Evolutionary conservation across 2,113 vertebrate genomes (phyloP), one percentile per base, ranked within the genome.

Genomic region (Anoura caudifer): DNA sequence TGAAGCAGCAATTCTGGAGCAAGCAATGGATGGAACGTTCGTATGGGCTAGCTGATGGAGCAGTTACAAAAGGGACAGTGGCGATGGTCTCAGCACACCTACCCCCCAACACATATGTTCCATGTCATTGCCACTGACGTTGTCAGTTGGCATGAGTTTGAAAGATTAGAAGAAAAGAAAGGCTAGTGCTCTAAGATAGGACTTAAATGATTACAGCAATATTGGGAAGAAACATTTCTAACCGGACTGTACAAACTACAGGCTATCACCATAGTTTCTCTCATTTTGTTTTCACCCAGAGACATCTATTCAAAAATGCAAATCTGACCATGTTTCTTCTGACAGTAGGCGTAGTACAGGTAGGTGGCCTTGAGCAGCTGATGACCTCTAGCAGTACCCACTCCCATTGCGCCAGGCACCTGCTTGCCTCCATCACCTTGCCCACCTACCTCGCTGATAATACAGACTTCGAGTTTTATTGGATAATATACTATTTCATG

Each of bases 381-480:
- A 38, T 33, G 45, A 33, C 28, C 73, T 88, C 69, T 2, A 6
- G 31, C 9, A 4, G 1, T 19, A 70, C 56, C 56, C 83, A 9
- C 54, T 79, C 22, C 33, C 28, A 15, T 45, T 0, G 3, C 2
- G 2, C 19, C 43, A 45, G 38, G 28, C 1, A 10, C 5, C 31
- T 83, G 38, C 26, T 76, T 50, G 19, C 14, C 10, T 72, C 59
- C 26, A 5, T 50, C 41, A 16, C 10, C 52, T 80, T 3, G 0
- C 26, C 56, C 24, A 24, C 36, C 2, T 24, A 83, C 96, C 67
- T 84, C 3, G 0, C 20, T 33, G 92, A 36, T 72, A 86, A 75
- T 77, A 94, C 93, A 76, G 67, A 94, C 95, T 96, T 95, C 54
- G 36, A 85, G 94, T 95, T 97, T 95, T 94, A 70, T 56, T 92